Conservation (phyloP, 2,113 vertebrate species). For the Jacana jacana region DNA sequence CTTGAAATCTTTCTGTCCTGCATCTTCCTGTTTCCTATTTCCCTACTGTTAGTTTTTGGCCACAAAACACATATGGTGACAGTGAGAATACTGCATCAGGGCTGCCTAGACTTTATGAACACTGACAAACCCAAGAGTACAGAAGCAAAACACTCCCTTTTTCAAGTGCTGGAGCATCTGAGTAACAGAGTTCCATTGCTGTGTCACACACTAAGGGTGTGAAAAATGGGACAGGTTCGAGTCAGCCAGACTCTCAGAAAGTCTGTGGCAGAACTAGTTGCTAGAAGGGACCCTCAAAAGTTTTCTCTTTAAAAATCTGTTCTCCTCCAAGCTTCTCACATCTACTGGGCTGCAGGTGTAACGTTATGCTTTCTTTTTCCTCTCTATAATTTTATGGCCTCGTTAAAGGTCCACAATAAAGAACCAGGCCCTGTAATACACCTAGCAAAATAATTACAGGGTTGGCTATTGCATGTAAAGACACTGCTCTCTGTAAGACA, state of each 20-base stretch:
- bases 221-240: not conserved
- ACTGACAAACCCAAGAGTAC: not conserved
- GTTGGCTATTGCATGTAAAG: not conserved
- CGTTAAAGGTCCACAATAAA: not conserved
- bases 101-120: not conserved
- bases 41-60: not conserved
- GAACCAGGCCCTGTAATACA: not conserved
- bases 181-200: not conserved
- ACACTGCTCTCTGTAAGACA: not conserved
- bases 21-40: not conserved
- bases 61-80: not conserved
- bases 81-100: not conserved
- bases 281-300: not conserved
- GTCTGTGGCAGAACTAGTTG: not conserved
- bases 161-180: not conserved
- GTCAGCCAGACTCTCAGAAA: not conserved
- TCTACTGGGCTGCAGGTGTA: not conserved
- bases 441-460: not conserved
- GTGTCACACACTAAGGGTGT: not conserved
- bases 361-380: not conserved
- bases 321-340: not conserved
- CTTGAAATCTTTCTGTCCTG: not conserved
- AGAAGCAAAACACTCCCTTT: not conserved
- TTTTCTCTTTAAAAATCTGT: not conserved
- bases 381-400: not conserved